Conservation (phyloP, 1,140 invertebrate species). For the Asobara japonica region DNA sequence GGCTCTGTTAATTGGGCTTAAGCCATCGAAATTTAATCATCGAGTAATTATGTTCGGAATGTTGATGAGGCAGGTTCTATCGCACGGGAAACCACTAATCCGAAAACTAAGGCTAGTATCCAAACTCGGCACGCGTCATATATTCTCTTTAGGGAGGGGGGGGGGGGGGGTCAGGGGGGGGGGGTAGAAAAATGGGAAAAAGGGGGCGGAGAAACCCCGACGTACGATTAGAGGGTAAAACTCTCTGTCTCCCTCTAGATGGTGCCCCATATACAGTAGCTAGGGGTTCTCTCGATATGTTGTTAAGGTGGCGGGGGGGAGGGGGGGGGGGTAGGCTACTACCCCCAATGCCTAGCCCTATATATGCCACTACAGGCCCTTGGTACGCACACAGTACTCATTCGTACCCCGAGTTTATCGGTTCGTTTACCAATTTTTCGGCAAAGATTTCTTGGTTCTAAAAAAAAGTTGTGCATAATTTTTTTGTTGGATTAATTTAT, state of each 20-base stretch:
- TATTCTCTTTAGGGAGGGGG: not conserved
- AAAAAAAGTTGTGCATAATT: not conserved
- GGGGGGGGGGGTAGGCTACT: conserved; percentile 49
- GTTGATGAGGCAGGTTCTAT: conserved; percentile 54
- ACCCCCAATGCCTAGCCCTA: conserved; percentile 50
- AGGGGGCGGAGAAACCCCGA: conserved; percentile 49
- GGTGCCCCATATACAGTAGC: conserved; percentile 53
- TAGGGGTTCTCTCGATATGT: conserved; percentile 27
- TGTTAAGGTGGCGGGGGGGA: conserved; percentile 20
- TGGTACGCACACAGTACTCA: conserved; percentile 58
- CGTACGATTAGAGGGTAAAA: conserved; percentile 58
- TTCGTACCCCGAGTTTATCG: conserved; percentile 52
- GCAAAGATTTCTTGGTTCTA: no score
- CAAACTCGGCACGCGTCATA: conserved; percentile 51
- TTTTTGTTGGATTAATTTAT: not conserved
- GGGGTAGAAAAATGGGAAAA: conserved; percentile 25
- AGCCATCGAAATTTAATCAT: no score
- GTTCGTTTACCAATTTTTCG: conserved; percentile 19
- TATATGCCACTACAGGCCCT: conserved; percentile 57
- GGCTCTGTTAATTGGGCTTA: no score
- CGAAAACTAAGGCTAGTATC: conserved; percentile 53
- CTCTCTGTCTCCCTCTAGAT: not conserved
- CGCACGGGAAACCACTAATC: conserved; percentile 65
- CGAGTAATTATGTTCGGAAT: not conserved
- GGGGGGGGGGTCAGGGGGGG: not conserved